phyloP scores from a whole-genome alignment of 2,888 invertebrate species.

The Lasioglossum zephyrum region DNA sequence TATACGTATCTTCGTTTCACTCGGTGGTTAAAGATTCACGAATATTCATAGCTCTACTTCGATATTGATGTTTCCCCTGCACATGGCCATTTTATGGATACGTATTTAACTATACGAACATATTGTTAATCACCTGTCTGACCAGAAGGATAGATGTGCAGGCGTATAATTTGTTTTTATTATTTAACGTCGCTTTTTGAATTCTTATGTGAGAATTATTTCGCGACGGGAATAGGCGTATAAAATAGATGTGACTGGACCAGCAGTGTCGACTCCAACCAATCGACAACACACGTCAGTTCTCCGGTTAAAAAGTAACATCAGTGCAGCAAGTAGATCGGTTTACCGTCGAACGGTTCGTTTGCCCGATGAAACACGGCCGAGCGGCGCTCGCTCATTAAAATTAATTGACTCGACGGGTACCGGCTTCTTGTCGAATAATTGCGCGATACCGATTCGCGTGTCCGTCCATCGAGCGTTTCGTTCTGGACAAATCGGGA shows the following conservation, averaged over 20 bases:
- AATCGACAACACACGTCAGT: background rate
- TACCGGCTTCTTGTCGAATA: conserved; percentile 25
- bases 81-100: background rate
- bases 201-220: too few species aligned
- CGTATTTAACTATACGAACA: background rate
- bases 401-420: conserved; percentile 68
- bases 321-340: conserved; percentile 13
- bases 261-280: background rate
- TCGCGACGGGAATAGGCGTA: background rate
- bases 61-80: background rate
- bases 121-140: background rate
- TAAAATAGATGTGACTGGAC: too few species aligned
- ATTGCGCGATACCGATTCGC: conserved; percentile 11
- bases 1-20: background rate
- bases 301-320: conserved; percentile 18
- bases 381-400: conserved; percentile 55
- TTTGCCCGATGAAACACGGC: conserved; percentile 37
- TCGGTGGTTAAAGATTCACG: background rate
- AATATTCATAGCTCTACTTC: background rate
- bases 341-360: conserved; percentile 30
- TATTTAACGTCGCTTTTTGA: too few species aligned
- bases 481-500: background rate
- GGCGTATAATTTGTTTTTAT: too few species aligned
- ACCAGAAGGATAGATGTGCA: background rate
- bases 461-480: conserved; percentile 15